Conservation (phyloP, 2,113 vertebrate genomes). For the Phaetusa simplex region DNA sequence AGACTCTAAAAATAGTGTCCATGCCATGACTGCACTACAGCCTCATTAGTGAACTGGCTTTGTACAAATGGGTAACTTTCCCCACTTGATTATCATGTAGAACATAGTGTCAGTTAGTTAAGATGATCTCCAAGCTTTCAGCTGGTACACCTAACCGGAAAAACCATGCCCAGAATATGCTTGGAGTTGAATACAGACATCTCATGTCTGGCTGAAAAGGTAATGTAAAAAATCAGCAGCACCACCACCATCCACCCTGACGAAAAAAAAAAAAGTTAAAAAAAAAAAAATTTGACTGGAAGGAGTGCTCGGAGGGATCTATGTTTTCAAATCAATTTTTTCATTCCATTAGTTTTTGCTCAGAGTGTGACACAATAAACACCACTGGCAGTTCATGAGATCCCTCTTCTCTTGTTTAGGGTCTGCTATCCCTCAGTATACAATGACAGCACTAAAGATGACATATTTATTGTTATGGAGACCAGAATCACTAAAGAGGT, state of each 20-base stretch:
- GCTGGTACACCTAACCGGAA: neutral
- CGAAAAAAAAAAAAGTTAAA: too few species aligned
- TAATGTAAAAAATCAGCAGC: neutral
- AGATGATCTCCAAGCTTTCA: neutral
- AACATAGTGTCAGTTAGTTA: neutral
- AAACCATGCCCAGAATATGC: neutral
- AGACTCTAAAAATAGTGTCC: conserved; percentile 74
- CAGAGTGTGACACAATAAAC: neutral
- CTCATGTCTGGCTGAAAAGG: neutral
- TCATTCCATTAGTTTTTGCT: neutral
- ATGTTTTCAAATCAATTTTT: neutral
- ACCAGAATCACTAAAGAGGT: neutral
- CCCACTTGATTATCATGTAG: conserved; percentile 27
- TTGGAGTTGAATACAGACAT: neutral
- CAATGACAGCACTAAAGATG: rapidly evolving
- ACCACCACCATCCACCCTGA: rapidly evolving
- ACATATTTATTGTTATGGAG: rapidly evolving
- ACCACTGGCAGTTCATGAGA: neutral
- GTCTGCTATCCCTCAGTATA: neutral
- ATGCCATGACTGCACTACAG: conserved; percentile 10
- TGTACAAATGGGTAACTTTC: conserved; percentile 44
- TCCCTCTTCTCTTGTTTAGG: neutral
- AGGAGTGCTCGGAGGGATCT: neutral
- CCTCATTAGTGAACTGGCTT: conserved; percentile 39
- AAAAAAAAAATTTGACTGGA: neutral